Conservation (phyloP, 2,888 invertebrate genomes). For the Achlya flavicornis region DNA sequence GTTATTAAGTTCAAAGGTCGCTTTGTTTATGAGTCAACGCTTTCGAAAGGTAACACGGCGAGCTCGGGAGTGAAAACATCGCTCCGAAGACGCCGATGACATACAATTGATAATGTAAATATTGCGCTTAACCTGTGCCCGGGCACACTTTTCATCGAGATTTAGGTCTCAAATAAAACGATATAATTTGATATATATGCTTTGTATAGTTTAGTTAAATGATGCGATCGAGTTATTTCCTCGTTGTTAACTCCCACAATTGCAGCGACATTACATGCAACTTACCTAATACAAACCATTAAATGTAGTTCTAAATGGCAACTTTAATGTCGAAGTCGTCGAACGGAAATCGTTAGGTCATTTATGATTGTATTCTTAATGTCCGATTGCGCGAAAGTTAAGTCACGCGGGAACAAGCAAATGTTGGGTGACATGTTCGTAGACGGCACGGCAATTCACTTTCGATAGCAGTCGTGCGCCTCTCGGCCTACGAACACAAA, state of each 20-base stretch:
- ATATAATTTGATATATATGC: slow-evolving; percentile 41
- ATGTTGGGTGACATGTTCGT: slow-evolving; percentile 63
- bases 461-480: slow-evolving; percentile 75
- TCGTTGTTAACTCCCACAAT: neutral
- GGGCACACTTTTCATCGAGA: slow-evolving; percentile 58
- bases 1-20: slow-evolving; percentile 82
- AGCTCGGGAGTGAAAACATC: slow-evolving; percentile 75
- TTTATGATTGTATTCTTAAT: slow-evolving; percentile 61
- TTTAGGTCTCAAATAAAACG: slow-evolving; percentile 47
- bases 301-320: slow-evolving; percentile 42
- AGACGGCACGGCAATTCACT: slow-evolving; percentile 72
- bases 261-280: slow-evolving; percentile 3
- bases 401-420: slow-evolving; percentile 63
- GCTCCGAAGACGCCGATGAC: slow-evolving; percentile 73
- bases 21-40: slow-evolving; percentile 80
- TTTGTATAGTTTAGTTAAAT: slow-evolving; percentile 14
- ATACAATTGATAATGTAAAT: slow-evolving; percentile 81
- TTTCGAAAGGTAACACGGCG: slow-evolving; percentile 81
- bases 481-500: slow-evolving; percentile 69
- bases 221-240: slow-evolving; percentile 17
- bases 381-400: slow-evolving; percentile 64
- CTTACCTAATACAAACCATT: slow-evolving; percentile 24
- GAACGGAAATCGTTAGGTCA: slow-evolving; percentile 53
- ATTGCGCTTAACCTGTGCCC: slow-evolving; percentile 69
- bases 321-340: slow-evolving; percentile 49